Base-by-base conservation (phyloP, 2,888 invertebrate species). In the Stegophylla sp. region DNA sequence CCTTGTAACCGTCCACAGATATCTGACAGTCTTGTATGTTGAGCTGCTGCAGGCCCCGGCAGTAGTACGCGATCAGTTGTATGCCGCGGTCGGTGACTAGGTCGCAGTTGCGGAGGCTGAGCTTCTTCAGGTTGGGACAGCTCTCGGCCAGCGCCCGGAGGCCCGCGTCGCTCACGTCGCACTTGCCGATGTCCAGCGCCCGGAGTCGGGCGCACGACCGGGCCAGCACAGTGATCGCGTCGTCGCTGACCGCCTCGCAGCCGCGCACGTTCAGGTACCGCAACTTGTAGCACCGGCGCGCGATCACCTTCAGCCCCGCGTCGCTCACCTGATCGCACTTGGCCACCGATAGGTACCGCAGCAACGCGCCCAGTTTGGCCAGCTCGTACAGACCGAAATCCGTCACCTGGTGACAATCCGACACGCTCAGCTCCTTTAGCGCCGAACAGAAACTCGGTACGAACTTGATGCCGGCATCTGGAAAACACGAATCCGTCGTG, bases 21-120 rank as follows among this genome's bases (percentile, higher is more conserved):
- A 97, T 93, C 82, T 94, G 93, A 83, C 96, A 96, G 86, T 96
- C 96, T 85, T 96, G 96, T 83, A 97, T 96, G 86, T 96, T 96
- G 13, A 97, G 89, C 86, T 96, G 96, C 81, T 95, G 94, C 56
- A 97, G 88, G 0, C 95, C 95, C 61, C 95, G 89, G 85, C 96
- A 96, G 86, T 94, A 94, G 86, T 95, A 95, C 0, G 96, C 95
- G 12, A 97, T 91, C 75, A 93, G 92, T 86, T 95, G 94, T 51
- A 94, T 90, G 0, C 97, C 97, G 77, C 93, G 90, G 86, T 97
- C 96, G 2, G 95, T 95, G 45, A 97, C 91, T 85, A 95, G 90
- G 88, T 96, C 96, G 88, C 97, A 97, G 85, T 94, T 95, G 85
- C 95, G 91, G 77, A 97, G 88, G 83, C 95, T 95, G 72, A 97